Percentiles rank a stretch among this genome's conserved stretches.
Evolutionary conservation across 2,888 invertebrate species (phyloP).

Genomic region (Limnephilus lunatus): DNA sequence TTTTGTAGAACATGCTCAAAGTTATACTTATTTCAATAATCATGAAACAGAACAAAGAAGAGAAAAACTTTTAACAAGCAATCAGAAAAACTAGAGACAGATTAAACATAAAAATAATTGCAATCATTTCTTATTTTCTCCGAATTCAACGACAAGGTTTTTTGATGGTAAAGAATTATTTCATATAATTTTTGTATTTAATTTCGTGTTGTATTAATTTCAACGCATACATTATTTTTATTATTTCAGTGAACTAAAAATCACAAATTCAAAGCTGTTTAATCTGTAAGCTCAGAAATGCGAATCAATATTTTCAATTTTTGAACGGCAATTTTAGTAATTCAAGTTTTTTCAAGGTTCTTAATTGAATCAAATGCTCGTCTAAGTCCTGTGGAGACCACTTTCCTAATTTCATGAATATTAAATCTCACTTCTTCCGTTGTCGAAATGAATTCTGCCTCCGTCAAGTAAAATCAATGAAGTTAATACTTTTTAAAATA

Average conservation of each 20-base stretch:
- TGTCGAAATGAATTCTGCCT: conserved; percentile 2
- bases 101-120: too few species aligned
- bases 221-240: neutral
- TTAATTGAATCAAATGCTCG: neutral
- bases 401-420: neutral
- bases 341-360: neutral
- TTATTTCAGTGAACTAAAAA: neutral
- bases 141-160: too few species aligned
- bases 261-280: neutral
- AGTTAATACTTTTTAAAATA: neutral
- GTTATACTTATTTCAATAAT: too few species aligned
- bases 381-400: neutral
- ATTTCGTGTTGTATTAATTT: neutral
- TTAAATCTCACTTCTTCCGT: neutral
- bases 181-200: neutral
- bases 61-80: too few species aligned
- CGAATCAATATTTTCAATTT: neutral
- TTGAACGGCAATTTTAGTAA: neutral
- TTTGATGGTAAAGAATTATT: too few species aligned
- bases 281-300: neutral
- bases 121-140: too few species aligned
- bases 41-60: too few species aligned
- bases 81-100: too few species aligned
- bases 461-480: neutral
- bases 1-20: too few species aligned